Conservation (phyloP, 2,113 vertebrate species). For the Cephalopterus ornatus region DNA sequence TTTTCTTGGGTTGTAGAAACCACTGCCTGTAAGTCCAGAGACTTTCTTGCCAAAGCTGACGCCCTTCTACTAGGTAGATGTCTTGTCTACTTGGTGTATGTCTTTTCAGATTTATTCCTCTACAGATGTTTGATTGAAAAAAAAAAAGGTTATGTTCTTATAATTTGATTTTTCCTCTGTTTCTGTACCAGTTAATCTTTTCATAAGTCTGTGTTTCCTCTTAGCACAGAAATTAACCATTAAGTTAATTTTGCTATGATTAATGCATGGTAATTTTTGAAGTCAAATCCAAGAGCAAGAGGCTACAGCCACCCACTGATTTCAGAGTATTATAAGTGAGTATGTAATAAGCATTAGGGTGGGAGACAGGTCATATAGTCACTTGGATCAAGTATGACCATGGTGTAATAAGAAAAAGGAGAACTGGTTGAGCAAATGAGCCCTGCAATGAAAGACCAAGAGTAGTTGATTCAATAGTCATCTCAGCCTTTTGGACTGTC, state of each 20-base stretch:
- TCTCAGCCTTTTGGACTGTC: neutral
- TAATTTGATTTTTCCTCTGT: neutral
- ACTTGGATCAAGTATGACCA: neutral
- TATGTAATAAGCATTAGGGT: neutral
- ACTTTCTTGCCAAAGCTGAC: neutral
- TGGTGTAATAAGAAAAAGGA: neutral
- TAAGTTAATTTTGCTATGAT: neutral
- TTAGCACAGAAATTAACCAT: neutral
- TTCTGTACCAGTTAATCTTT: neutral
- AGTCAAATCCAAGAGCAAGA: neutral
- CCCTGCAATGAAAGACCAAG: neutral
- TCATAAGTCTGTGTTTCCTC: neutral
- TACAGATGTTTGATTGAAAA: neutral
- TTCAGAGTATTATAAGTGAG: neutral
- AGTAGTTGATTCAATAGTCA: neutral
- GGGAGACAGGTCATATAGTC: neutral
- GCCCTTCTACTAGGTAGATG: neutral
- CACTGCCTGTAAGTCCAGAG: neutral
- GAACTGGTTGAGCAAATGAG: neutral
- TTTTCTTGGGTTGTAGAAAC: neutral
- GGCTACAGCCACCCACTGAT: neutral
- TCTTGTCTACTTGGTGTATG: neutral
- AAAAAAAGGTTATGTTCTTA: neutral
- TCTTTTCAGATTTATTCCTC: neutral
- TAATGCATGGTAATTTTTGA: neutral